A percentile compares a stretch with the other conserved stretches of the same genome.
These are phyloP conservation scores for Drosophila azteca DNA, from an alignment of 1,140 invertebrate genomes.

Conservation along the genomic window DNA sequence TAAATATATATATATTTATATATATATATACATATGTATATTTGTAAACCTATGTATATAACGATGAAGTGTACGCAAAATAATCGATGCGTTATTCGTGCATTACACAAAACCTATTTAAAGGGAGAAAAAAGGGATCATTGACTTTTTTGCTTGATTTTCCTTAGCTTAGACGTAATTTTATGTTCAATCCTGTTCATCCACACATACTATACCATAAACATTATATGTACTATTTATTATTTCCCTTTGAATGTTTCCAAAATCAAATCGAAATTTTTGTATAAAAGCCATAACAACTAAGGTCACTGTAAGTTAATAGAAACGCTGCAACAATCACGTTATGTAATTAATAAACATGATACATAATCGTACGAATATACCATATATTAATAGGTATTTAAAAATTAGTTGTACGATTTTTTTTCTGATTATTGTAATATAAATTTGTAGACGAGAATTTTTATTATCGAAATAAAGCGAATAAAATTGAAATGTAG, in stretches of 20 bases:
- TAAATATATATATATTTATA: constrained; percentile 23
- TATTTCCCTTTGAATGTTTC: constrained; percentile 41
- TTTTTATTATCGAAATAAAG: constrained; percentile 59
- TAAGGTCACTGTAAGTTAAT: constrained; percentile 75
- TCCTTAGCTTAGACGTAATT: constrained; percentile 7
- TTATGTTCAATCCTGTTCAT: constrained; percentile 17
- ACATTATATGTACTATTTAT: constrained; percentile 57
- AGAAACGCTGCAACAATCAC: constrained; percentile 5
- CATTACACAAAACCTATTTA: constrained; percentile 39
- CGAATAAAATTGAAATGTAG: constrained; percentile 42
- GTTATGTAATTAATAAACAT: constrained; percentile 34
- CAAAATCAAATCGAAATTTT: constrained; percentile 42
- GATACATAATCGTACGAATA: constrained; percentile 14
- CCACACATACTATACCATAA: too few relatives aligned
- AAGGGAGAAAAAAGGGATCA: constrained; percentile 24
- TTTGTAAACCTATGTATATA: constrained; percentile 54
- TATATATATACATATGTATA: constrained; percentile 25
- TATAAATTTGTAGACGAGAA: constrained; percentile 51
- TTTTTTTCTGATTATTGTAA: constrained; percentile 61
- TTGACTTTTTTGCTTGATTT: constrained; percentile 5
- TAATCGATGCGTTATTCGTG: constrained; percentile 25
- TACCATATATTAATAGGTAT: constrained; percentile 24
- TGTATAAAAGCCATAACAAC: constrained; percentile 78
- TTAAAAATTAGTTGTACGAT: constrained; percentile 15
- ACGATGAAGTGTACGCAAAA: constrained; percentile 28